Base-by-base conservation (phyloP, 2,888 invertebrate species). In the Esperia sulphurella region DNA sequence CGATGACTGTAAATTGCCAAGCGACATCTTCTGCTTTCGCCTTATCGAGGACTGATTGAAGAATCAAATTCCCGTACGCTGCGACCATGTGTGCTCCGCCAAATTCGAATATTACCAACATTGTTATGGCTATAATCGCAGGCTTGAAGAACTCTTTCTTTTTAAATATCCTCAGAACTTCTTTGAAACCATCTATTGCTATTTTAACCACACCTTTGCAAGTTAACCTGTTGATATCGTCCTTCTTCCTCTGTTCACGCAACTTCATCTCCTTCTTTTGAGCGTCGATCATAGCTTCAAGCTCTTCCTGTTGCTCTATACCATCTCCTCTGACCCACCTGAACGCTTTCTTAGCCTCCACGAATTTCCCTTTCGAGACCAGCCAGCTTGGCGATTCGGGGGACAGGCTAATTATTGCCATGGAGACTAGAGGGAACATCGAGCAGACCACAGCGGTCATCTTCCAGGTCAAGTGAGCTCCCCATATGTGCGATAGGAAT, bases 341-440 rank as follows among this genome's bases (percentile, higher is more conserved):
- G 38, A 93, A 92, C 0, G 92, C 90, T 44, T 89, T 82, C 54
- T 89, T 86, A 0, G 94, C 94, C 52, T 92, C 90, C 1, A 84
- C 85, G 3, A 84, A 79, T 41, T 89, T 89, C 1, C 90, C 90
- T 64, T 92, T 92, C 0, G 92, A 90, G 0, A 92, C 86, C 46
- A 94, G 69, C 94, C 94, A 95, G 49, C 90, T 86, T 0, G 94
- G 92, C 0, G 94, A 92, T 76, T 95, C 95, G 0, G 93, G 93
- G 0, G 89, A 89, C 2, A 89, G 53, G 39, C 80, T 79, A 8
- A 88, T 88, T 1, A 89, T 83, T 0, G 68, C 77, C 66, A 93
- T 83, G 43, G 63, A 88, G 76, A 65, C 81, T 0, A 92, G 48
- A 1, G 92, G 91, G 39, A 92, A 82, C 38, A 81, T 49, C 0